Evolutionary conservation across 2,888 invertebrate genomes (phyloP).

Genomic region (Micoletzkya japonica): DNA sequence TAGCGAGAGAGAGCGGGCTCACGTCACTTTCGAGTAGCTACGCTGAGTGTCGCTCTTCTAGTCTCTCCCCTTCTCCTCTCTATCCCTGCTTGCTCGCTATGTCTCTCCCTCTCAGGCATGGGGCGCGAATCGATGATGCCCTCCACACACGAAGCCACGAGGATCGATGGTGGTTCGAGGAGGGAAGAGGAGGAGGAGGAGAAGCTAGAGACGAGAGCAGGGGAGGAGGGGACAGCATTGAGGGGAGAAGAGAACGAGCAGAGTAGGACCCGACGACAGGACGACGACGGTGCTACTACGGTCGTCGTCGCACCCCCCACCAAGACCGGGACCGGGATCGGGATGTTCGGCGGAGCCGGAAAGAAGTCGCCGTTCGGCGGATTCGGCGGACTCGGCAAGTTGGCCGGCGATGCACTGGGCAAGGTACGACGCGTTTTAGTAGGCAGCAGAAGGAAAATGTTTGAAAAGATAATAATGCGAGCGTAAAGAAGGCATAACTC

Average conservation of each 20-base stretch:
- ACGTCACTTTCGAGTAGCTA: too few relatives aligned
- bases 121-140: conserved; percentile 26
- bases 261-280: too few relatives aligned
- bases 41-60: too few relatives aligned
- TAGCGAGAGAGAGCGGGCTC: too few relatives aligned
- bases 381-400: conserved; percentile 57
- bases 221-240: not conserved
- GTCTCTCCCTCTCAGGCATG: conserved; percentile 9
- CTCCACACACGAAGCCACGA: not conserved
- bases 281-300: not conserved
- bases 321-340: not conserved
- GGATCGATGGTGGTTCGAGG: conserved; percentile 3
- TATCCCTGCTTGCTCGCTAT: conserved; percentile 4
- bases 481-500: too few relatives aligned
- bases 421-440: conserved; percentile 34
- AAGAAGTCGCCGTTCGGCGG: conserved; percentile 40
- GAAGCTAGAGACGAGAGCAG: not conserved
- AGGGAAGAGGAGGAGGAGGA: conserved; percentile 10
- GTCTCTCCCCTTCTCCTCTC: conserved; percentile 7
- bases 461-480: too few relatives aligned
- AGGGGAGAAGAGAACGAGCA: too few relatives aligned
- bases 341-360: conserved; percentile 18
- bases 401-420: conserved; percentile 55
- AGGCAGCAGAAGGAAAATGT: too few relatives aligned
- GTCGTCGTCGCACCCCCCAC: conserved; percentile 27